Base-by-base conservation (phyloP, 37 sponge, comb jelly and placozoan genomes). In the Chondrosia reniformis region DNA sequence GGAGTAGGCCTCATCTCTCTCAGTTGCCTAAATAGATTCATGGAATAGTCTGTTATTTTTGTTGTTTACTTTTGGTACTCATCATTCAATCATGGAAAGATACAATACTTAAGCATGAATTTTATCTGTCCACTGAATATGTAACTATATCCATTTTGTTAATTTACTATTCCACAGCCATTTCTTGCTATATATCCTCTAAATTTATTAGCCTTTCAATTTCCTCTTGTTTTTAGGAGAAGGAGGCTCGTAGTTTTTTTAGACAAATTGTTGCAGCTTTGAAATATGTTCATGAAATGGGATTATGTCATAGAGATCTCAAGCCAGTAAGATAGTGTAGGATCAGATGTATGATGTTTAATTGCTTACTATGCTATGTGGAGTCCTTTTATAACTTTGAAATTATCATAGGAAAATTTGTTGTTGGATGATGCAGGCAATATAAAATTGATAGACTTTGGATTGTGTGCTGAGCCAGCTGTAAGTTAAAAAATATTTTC, bases 361-460 rank as follows among this genome's bases (percentile, higher is more conserved):
- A 30, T 21, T 63, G 13, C 46, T 28, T 69, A n/a, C n/a, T 55
- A 13, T 33, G 17, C 31, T 33, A 40, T 58, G 44, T 57, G 39
- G n/a, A 58, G 17, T 45, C 10, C 19, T 76, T 21, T 71, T 5
- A 37, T 13, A 27, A 45, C 10, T 30, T 49, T 19, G 15, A 49
- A 49, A 15, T 49, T 30, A 6, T 30, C 34, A 5, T 78, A 92
- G 95, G 95, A 95, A 75, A 95, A 95, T 69, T 75, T 96, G 33
- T 74, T 96, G 75, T 73, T 96, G 41, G 97, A 93, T 82, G 91
- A 86, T 31, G 63, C 89, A 38, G 85, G 92, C 9, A 86, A 96
- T 62, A 82, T 96, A 44, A 96, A 96, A 52, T 74, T 96, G 55
- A 96, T 96, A 13, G 97, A 96, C 79, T 96, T 96, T 77, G 97